A percentile compares a stretch with the other conserved stretches of the same genome.
phyloP scores from a whole-genome alignment of 2,113 vertebrate genomes.

The Todiramphus chloris region DNA sequence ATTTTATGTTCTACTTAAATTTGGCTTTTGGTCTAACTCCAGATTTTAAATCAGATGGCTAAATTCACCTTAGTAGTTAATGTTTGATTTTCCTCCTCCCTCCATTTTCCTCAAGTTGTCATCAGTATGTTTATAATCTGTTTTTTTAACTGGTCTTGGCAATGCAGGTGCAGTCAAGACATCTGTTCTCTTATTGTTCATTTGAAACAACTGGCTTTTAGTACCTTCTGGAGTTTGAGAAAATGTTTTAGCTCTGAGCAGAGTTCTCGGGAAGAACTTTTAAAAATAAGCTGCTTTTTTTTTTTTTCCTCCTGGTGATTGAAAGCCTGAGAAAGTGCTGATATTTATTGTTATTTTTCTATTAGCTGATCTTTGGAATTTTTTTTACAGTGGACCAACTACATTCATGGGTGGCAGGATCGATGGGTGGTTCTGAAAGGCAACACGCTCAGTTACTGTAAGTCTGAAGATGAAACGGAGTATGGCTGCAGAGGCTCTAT shows the following conservation, averaged over 20 bases:
- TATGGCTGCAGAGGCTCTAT: slow-evolving; percentile 96
- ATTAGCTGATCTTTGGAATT: too few relatives aligned
- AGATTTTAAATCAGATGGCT: not conserved
- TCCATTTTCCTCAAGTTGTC: fast-evolving
- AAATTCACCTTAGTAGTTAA: not conserved
- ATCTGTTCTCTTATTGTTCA: not conserved
- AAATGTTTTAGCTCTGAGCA: not conserved
- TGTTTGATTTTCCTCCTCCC: not conserved
- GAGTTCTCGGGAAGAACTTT: not conserved
- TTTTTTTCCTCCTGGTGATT: not conserved
- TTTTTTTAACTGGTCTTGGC: not conserved
- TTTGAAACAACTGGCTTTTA: not conserved
- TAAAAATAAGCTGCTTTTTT: not conserved
- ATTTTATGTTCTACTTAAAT: not conserved
- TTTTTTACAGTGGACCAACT: too few relatives aligned
- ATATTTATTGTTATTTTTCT: too few relatives aligned
- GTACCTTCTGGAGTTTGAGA: not conserved
- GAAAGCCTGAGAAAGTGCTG: not conserved
- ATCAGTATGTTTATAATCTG: not conserved
- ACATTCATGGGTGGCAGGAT: too few relatives aligned
- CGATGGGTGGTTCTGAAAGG: too few relatives aligned
- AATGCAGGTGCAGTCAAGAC: not conserved
- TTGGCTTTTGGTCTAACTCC: not conserved
- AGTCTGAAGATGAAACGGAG: slow-evolving; percentile 94
- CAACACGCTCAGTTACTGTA: slow-evolving; percentile 28